Conservation (phyloP, 2,797 vertebrate species). For the Gymnothorax reevesii region DNA sequence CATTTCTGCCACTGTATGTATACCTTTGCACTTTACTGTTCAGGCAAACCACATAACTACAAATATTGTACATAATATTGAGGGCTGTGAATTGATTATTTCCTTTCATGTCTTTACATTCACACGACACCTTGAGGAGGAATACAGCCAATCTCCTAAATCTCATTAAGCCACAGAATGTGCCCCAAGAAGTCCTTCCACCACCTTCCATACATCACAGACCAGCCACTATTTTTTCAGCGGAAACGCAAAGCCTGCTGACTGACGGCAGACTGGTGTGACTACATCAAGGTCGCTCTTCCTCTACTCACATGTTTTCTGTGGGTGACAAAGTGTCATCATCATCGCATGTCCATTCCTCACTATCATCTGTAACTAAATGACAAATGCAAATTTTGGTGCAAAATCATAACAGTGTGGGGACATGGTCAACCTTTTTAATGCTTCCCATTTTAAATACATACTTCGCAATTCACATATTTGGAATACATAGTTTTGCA, state of each 20-base stretch:
- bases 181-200: not conserved
- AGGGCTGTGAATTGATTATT: not conserved
- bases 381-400: not conserved
- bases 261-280: not conserved
- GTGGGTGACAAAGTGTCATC: constrained; percentile 55
- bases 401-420: constrained; percentile 12
- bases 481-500: not conserved
- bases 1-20: not conserved
- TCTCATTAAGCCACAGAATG: not conserved
- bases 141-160: not conserved
- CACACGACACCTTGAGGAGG: not conserved
- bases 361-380: constrained; percentile 74
- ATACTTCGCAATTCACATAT: not conserved
- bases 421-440: not conserved
- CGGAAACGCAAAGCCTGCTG: not conserved
- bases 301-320: constrained; percentile 50
- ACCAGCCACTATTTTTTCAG: not conserved
- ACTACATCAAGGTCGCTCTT: not conserved
- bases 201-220: not conserved
- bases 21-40: not conserved
- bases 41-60: not conserved
- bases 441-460: not conserved
- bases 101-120: not conserved
- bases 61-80: not conserved
- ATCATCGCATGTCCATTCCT: constrained; percentile 73